Percentiles rank a stretch among this genome's conserved stretches.
These are phyloP conservation scores for Matsumurasca onukii DNA, from an alignment of 1,140 invertebrate genomes.

Conservation along the genomic window DNA sequence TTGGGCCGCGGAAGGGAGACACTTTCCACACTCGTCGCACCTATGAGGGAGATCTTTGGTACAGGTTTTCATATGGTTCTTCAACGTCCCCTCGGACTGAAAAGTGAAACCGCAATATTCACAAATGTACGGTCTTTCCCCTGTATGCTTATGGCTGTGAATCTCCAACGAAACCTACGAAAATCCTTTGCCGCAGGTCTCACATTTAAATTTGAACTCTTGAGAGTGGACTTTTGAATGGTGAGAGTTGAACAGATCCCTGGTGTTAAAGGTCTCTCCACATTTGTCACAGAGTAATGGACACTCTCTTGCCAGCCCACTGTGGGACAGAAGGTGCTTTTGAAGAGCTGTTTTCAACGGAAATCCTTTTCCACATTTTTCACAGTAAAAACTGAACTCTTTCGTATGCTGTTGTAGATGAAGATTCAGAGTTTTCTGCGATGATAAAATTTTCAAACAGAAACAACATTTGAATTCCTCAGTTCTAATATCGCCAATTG, in stretches of 20 bases:
- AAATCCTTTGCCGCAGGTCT: slow-evolving; percentile 28
- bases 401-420: slow-evolving; percentile 31
- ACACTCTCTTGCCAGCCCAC: neutral
- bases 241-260: neutral
- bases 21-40: slow-evolving; percentile 25
- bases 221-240: slow-evolving; percentile 18
- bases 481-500: neutral
- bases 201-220: slow-evolving; percentile 18
- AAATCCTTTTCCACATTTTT: slow-evolving; percentile 34
- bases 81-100: slow-evolving; percentile 11
- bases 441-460: slow-evolving; percentile 22
- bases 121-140: slow-evolving; percentile 37
- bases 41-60: slow-evolving; percentile 5
- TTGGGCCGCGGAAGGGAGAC: neutral
- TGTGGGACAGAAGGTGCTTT: slow-evolving; percentile 26
- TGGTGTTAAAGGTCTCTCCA: slow-evolving; percentile 13
- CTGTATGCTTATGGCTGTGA: slow-evolving; percentile 37
- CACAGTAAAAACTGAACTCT: slow-evolving; percentile 33
- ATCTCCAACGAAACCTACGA: slow-evolving; percentile 25
- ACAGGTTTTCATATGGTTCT: slow-evolving; percentile 22
- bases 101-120: slow-evolving; percentile 35
- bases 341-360: slow-evolving; percentile 17
- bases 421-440: slow-evolving; percentile 4
- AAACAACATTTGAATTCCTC: slow-evolving; percentile 2
- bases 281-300: slow-evolving; percentile 30